Evolutionary conservation across 2,797 vertebrate species (phyloP).

Genomic region (Sebastes jordani): DNA sequence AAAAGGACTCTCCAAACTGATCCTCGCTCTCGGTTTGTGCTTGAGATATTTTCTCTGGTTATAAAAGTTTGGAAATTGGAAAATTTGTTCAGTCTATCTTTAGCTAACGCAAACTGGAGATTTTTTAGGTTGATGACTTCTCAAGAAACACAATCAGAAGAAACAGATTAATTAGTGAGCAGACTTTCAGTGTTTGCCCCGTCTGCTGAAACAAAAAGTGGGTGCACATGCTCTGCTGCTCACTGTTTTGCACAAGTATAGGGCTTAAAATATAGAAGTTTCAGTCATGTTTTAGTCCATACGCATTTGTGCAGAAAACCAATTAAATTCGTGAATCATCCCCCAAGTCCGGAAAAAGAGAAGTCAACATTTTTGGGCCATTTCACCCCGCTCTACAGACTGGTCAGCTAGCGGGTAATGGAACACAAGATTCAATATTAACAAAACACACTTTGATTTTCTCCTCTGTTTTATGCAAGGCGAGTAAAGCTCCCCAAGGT

Average conservation of each 20-base stretch:
- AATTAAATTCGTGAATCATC: background rate
- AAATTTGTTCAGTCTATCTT: background rate
- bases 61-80: background rate
- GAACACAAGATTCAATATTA: background rate
- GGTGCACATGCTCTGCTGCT: background rate
- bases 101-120: background rate
- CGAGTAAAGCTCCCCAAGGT: constrained; percentile 26
- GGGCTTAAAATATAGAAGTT: background rate
- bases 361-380: background rate
- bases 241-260: background rate
- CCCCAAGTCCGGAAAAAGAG: background rate
- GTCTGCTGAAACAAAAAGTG: background rate
- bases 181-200: background rate
- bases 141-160: background rate
- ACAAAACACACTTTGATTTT: constrained; percentile 25
- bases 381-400: background rate
- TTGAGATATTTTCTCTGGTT: background rate
- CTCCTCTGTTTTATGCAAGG: constrained; percentile 12
- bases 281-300: background rate
- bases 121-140: background rate
- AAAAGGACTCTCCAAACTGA: background rate
- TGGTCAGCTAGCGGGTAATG: background rate
- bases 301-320: background rate
- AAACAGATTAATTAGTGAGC: background rate
- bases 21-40: background rate